Evolutionary conservation across 2,888 invertebrate genomes (phyloP).

Genomic region (Tetheella fluctuosa): DNA sequence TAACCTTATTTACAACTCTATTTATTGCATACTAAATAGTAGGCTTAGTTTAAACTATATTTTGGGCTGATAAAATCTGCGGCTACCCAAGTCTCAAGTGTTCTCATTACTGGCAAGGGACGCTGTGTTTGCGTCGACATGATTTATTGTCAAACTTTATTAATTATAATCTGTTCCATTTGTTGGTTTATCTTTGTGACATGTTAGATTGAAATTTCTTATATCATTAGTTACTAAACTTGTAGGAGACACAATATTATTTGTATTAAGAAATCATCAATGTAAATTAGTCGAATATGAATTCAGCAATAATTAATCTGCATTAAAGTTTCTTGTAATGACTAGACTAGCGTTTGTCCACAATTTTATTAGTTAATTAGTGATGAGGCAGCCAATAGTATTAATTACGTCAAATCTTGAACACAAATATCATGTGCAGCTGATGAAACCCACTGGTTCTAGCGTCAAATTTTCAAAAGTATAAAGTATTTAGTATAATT

Average conservation of each 20-base stretch:
- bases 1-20: neutral
- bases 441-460: no score
- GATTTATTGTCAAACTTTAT: conserved; percentile 54
- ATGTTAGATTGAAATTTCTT: conserved; percentile 37
- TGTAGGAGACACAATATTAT: neutral
- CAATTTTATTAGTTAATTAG: neutral
- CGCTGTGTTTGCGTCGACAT: conserved; percentile 26
- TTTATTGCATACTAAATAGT: neutral
- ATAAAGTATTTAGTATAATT: no score
- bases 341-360: neutral
- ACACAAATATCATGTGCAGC: no score
- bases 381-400: no score
- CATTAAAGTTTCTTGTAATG: neutral
- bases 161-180: conserved; percentile 55
- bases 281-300: neutral
- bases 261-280: neutral
- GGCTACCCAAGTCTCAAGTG: neutral
- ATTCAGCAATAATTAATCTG: neutral
- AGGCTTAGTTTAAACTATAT: conserved; percentile 4
- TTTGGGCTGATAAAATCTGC: conserved; percentile 11
- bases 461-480: no score
- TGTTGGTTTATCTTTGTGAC: conserved; percentile 45
- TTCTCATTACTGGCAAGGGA: conserved; percentile 28
- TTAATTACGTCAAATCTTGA: no score
- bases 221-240: conserved; percentile 5